Evolutionary conservation across 1,140 invertebrate genomes (phyloP).

Genomic region (Cotesia typhae): DNA sequence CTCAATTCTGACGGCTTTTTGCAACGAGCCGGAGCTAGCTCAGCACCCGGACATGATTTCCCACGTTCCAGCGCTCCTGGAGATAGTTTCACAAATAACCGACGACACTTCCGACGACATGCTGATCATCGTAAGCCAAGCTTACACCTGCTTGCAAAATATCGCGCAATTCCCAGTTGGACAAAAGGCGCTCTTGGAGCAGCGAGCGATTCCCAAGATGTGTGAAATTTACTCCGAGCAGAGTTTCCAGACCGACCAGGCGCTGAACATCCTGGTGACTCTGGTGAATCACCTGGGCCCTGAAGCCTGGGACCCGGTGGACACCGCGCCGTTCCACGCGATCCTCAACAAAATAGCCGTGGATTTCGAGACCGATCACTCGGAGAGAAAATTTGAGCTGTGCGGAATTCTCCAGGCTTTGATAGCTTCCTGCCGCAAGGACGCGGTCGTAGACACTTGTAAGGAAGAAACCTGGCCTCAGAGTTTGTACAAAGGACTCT

Average conservation of each 20-base stretch:
- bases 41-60: conserved; percentile 82
- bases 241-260: conserved; percentile 87
- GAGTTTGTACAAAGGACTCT: conserved; percentile 79
- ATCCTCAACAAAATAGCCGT: conserved; percentile 85
- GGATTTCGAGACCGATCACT: conserved; percentile 87
- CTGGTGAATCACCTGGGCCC: conserved; percentile 75
- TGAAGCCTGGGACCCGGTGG: conserved; percentile 75
- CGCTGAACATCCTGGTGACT: conserved; percentile 79
- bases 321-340: conserved; percentile 78
- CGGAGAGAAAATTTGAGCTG: conserved; percentile 87
- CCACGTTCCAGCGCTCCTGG: conserved; percentile 81
- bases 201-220: conserved; percentile 81
- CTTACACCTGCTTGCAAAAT: conserved; percentile 83
- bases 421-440: conserved; percentile 76
- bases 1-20: conserved; percentile 85
- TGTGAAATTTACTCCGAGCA: conserved; percentile 85
- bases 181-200: conserved; percentile 77
- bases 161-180: conserved; percentile 79
- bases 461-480: conserved; percentile 79
- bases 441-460: conserved; percentile 69
- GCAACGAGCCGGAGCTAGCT: conserved; percentile 79
- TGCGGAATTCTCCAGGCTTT: conserved; percentile 79
- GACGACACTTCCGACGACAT: conserved; percentile 85
- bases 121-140: conserved; percentile 87
- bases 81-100: conserved; percentile 82